phyloP scores from a whole-genome alignment of 2,113 vertebrate species.

The Sylvilagus bachmani region DNA sequence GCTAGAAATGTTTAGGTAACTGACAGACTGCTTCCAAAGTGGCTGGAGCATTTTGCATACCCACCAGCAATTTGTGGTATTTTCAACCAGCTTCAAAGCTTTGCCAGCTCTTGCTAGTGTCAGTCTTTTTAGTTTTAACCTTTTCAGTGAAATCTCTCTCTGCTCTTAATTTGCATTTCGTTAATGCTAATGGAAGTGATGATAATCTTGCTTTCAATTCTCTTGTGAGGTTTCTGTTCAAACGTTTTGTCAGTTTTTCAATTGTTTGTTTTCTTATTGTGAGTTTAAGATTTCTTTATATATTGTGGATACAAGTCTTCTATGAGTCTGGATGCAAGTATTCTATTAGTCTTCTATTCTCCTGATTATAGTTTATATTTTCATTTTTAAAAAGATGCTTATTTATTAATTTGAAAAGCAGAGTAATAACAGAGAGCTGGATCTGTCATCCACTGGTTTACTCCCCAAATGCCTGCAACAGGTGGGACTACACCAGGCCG shows the following conservation, averaged over 20 bases:
- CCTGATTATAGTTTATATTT: background rate
- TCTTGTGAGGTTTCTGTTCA: background rate
- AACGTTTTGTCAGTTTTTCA: background rate
- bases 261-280: background rate
- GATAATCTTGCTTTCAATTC: background rate
- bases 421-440: background rate
- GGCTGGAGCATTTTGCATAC: background rate
- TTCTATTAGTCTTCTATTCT: background rate
- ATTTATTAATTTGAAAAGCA: background rate
- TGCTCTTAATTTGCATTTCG: background rate
- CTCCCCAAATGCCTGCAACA: too few relatives aligned
- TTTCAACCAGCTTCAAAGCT: background rate
- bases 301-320: background rate
- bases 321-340: background rate
- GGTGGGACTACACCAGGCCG: too few relatives aligned
- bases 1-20: background rate
- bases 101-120: background rate
- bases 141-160: background rate
- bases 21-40: background rate
- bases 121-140: background rate
- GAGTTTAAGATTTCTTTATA: background rate
- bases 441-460: too few relatives aligned
- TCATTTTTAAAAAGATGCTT: background rate
- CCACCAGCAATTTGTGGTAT: background rate
- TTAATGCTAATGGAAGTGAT: background rate